These are phyloP conservation scores for Zaprionus lachaisei DNA, from an alignment of 1,140 invertebrate genomes.

Conservation along the genomic window DNA sequence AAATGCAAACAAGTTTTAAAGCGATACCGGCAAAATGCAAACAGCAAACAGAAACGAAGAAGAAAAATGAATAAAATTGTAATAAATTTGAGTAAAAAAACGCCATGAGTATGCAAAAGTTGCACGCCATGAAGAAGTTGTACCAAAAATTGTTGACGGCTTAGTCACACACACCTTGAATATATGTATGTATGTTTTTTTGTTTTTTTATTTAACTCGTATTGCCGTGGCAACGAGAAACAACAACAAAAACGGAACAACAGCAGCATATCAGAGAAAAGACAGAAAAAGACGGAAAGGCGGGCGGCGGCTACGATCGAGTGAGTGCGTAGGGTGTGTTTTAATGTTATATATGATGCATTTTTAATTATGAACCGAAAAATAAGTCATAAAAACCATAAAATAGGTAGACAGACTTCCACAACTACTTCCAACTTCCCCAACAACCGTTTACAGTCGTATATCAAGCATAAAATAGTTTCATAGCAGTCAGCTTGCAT, in stretches of 20 bases:
- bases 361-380: slow-evolving; percentile 76
- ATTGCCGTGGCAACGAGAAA: slow-evolving; percentile 67
- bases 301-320: slow-evolving; percentile 48
- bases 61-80: slow-evolving; percentile 17
- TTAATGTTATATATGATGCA: slow-evolving; percentile 63
- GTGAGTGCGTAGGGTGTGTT: slow-evolving; percentile 53
- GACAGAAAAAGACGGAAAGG: slow-evolving; percentile 45
- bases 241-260: slow-evolving; percentile 48
- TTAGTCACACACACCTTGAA: slow-evolving; percentile 80
- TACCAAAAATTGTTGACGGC: slow-evolving; percentile 65
- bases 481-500: slow-evolving; percentile 30
- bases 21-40: slow-evolving; percentile 69
- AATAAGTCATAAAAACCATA: slow-evolving; percentile 64
- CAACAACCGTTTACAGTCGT: slow-evolving; percentile 40
- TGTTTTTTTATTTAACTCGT: slow-evolving; percentile 42
- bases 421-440: slow-evolving; percentile 25
- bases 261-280: slow-evolving; percentile 28
- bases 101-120: slow-evolving; percentile 60
- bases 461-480: slow-evolving; percentile 71
- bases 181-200: not conserved
- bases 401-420: slow-evolving; percentile 23
- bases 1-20: slow-evolving; percentile 66
- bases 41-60: slow-evolving; percentile 22
- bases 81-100: slow-evolving; percentile 45
- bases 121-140: slow-evolving; percentile 49